Evolutionary conservation across 2,797 vertebrate genomes (phyloP).

Genomic region (Enteromius afrohamiltoni): DNA sequence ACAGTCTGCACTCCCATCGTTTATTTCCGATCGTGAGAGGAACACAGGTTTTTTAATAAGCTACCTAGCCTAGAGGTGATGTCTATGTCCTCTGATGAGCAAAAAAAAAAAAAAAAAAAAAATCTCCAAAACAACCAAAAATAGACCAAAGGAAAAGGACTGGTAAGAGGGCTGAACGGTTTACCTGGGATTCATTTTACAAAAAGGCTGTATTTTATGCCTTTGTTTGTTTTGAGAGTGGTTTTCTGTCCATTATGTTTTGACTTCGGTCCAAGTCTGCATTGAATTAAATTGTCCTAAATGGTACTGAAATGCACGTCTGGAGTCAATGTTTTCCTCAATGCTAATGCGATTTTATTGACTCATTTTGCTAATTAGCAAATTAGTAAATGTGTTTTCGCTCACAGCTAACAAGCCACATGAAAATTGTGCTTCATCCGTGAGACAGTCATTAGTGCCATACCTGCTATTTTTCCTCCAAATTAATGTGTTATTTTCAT

Average conservation of each 20-base stretch:
- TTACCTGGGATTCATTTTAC: not conserved
- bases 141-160: constrained; percentile 41
- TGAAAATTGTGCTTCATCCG: constrained; percentile 27
- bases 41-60: constrained; percentile 58
- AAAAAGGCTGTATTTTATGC: not conserved
- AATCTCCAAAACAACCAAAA: constrained; percentile 36
- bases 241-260: not conserved
- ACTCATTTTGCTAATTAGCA: constrained; percentile 41
- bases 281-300: constrained; percentile 2
- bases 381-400: constrained; percentile 44
- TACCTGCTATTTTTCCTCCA: constrained; percentile 5
- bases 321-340: constrained; percentile 9
- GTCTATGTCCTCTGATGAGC: constrained; percentile 50
- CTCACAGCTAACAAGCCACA: constrained; percentile 11
- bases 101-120: constrained; percentile 39
- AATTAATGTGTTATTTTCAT: not conserved
- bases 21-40: constrained; percentile 54
- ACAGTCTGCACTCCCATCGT: constrained; percentile 57
- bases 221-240: not conserved
- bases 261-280: not conserved
- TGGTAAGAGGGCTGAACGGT: not conserved
- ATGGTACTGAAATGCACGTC: not conserved
- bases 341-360: constrained; percentile 28
- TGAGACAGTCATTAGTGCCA: constrained; percentile 15
- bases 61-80: constrained; percentile 47